Percentiles rank a stretch among this genome's conserved stretches.
These are phyloP conservation scores for Platycercus adscitus DNA, from an alignment of 2,113 vertebrate species.

Conservation along the genomic window DNA sequence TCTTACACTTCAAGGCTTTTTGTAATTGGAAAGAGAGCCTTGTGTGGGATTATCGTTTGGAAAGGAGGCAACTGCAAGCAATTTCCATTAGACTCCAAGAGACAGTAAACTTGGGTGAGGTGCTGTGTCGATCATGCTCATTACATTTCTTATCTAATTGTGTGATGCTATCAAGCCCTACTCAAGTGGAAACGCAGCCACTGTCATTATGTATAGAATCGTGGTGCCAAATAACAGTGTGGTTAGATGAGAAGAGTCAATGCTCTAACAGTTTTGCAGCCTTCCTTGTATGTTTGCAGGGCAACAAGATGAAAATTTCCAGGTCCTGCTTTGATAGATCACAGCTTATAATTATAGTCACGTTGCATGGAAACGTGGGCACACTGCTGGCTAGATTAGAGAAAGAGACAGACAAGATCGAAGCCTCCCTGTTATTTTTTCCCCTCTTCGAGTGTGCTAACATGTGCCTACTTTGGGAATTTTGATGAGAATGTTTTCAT, in stretches of 20 bases:
- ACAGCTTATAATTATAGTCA: slow-evolving; percentile 41
- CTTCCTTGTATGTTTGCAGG: background rate
- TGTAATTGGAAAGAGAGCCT: background rate
- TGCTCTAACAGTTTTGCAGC: background rate
- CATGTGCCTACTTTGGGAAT: background rate
- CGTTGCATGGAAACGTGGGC: background rate
- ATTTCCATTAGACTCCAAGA: background rate
- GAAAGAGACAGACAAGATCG: background rate
- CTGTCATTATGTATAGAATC: background rate
- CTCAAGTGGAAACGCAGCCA: background rate
- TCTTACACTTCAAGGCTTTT: background rate
- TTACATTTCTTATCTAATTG: slow-evolving; percentile 16
- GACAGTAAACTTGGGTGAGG: background rate
- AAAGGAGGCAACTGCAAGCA: background rate
- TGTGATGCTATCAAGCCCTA: background rate
- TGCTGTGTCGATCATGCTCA: background rate
- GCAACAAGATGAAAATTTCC: slow-evolving; percentile 19
- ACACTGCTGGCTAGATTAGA: slow-evolving; percentile 12
- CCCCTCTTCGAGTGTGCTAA: background rate
- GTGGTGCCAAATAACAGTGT: background rate
- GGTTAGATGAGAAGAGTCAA: background rate
- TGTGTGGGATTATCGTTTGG: background rate
- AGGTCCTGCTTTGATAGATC: slow-evolving; percentile 25
- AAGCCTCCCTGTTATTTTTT: background rate
- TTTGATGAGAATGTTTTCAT: background rate